Evolutionary conservation across 92 coral and sea anemone species (phyloP), one percentile per base, ranked within the genome.

Genomic region (Bergia puertoricense): DNA sequence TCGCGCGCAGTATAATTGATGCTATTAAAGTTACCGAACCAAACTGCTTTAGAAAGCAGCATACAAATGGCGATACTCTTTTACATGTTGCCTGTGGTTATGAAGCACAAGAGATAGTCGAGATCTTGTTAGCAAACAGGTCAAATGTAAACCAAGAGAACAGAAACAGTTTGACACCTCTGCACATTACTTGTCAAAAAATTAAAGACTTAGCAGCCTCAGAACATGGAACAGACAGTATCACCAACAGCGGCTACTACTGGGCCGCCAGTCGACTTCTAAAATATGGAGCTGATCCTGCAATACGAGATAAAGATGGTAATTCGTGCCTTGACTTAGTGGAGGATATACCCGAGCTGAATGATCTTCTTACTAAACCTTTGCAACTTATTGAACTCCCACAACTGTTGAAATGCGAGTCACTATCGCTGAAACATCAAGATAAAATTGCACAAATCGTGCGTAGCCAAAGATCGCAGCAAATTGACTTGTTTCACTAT

Each of bases 401-500:
- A 16, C 44, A 76, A 76, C 36, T 83, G 56, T 73, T 92, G 8
- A 90, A 92, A 36, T 90, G 95, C 93, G 77, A 15, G 10, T 18
- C 80, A n/a, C 3, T 16, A 4, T 92, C 95, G 8, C 68, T 41
- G 23, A 66, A 40, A 0, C 90, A 90, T 77, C 15, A 76, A 11
- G 76, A 15, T 3, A 80, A 65, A 50, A 56, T 92, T 23, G 69
- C 65, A 30, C 79, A 89, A 13, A 92, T 90, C 20, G 89, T 88
- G 39, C 75, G 88, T 7, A 43, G 81, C 30, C 85, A 45, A 56
- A 89, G 86, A n/a, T 75, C 82, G 39, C 56, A 22, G 5, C 45
- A 74, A 23, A 82, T 85, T 36, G 92, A 30, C 3, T 68, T 38
- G 3, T 92, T 51, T 57, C 74, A 90, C 54, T 85, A 71, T 46